These are phyloP conservation scores for Exephanes ischioxanthus DNA, from an alignment of 2,888 invertebrate species.

Conservation along the genomic window DNA sequence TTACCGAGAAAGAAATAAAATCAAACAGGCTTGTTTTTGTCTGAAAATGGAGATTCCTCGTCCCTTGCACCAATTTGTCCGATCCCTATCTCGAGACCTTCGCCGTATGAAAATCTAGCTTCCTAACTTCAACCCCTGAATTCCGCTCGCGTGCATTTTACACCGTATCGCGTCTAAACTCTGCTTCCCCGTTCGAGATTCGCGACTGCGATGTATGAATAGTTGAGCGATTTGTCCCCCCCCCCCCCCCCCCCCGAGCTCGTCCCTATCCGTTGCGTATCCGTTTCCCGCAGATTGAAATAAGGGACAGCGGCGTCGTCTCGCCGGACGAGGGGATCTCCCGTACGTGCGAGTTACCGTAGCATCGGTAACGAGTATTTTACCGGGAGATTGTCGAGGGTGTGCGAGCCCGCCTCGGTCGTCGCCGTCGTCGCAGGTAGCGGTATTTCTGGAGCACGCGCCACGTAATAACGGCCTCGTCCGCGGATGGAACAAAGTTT, in stretches of 20 bases:
- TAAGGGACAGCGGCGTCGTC: background rate
- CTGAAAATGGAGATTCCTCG: too few species aligned
- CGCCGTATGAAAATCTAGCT: too few species aligned
- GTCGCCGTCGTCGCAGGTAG: conserved; percentile 21
- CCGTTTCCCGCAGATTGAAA: background rate
- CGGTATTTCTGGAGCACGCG: conserved; percentile 55
- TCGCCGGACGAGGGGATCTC: background rate
- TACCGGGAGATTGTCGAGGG: conserved; percentile 17
- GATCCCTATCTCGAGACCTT: too few species aligned
- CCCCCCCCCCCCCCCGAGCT: background rate
- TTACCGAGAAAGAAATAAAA: too few species aligned
- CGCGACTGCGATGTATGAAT: background rate
- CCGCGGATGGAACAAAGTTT: conserved; percentile 66
- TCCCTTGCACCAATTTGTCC: too few species aligned
- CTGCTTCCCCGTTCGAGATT: background rate
- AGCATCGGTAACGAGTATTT: conserved; percentile 45
- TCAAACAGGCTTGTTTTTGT: too few species aligned
- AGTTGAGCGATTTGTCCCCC: background rate
- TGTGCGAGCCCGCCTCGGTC: conserved; percentile 27
- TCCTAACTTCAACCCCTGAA: background rate
- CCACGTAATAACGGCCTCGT: conserved; percentile 67
- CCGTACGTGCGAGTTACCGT: background rate
- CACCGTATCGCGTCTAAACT: background rate
- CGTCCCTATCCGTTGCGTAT: conserved; percentile 8
- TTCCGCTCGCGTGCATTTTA: background rate